Percentiles rank a stretch among this genome's conserved stretches.
Evolutionary conservation across 2,113 vertebrate genomes (phyloP).

Genomic region (Glareola pratincola): DNA sequence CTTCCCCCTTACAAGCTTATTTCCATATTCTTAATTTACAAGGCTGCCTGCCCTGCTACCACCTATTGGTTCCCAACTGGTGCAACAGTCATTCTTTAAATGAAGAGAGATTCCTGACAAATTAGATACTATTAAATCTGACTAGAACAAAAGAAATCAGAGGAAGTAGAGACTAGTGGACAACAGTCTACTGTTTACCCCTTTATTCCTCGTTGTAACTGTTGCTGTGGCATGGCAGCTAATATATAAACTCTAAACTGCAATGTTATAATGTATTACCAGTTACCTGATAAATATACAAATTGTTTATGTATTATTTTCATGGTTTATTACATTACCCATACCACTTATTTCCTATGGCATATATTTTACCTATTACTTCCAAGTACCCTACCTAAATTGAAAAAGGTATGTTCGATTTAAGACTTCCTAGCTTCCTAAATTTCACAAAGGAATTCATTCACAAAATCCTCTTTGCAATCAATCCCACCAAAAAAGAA

Average conservation of each 20-base stretch:
- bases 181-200: background rate
- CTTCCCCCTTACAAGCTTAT: rapidly evolving
- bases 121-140: background rate
- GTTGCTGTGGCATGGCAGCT: background rate
- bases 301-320: background rate
- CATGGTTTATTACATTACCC: background rate
- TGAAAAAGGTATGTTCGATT: background rate
- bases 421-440: background rate
- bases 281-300: background rate
- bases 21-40: background rate
- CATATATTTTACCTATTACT: background rate
- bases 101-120: background rate
- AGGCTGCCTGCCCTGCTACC: background rate
- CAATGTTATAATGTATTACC: background rate
- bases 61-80: background rate
- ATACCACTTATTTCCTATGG: background rate
- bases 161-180: background rate
- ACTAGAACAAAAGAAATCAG: background rate
- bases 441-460: background rate
- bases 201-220: background rate
- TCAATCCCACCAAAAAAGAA: background rate
- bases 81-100: background rate
- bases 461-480: background rate
- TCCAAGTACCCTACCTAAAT: background rate
- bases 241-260: background rate